These are phyloP conservation scores for Lepus europaeus DNA, from an alignment of 2,113 vertebrate genomes.

Conservation along the genomic window DNA sequence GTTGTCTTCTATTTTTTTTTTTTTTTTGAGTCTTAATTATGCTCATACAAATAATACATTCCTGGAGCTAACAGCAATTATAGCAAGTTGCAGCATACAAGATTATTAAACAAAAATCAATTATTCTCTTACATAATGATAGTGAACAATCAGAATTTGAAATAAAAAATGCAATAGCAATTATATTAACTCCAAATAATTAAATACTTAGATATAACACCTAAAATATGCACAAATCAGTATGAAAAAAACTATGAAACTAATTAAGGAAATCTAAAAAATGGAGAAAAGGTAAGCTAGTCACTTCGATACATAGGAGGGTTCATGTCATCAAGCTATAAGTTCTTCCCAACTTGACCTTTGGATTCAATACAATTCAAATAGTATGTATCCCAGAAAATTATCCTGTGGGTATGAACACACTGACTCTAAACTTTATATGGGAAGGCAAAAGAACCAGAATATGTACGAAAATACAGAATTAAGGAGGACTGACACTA, in stretches of 20 bases:
- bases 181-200: not conserved
- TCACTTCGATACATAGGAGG: not conserved
- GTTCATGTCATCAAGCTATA: not conserved
- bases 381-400: not conserved
- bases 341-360: not conserved
- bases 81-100: not conserved
- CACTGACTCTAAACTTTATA: not conserved
- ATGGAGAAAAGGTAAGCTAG: not conserved
- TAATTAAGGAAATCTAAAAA: not conserved
- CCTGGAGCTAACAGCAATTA: constrained; percentile 12
- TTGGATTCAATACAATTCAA: not conserved
- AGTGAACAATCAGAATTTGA: not conserved
- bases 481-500: not conserved
- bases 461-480: not conserved
- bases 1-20: not conserved
- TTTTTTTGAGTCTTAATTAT: not conserved
- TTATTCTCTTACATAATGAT: not conserved
- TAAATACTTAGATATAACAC: constrained; percentile 9
- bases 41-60: not conserved
- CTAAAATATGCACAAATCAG: not conserved
- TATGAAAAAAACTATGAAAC: constrained; percentile 1
- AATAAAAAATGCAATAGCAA: constrained; percentile 18
- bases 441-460: not conserved
- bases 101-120: not conserved
- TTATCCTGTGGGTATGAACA: not conserved